These are phyloP conservation scores for Trichogramma dendrolimi DNA, from an alignment of 2,888 invertebrate species.

Conservation along the genomic window DNA sequence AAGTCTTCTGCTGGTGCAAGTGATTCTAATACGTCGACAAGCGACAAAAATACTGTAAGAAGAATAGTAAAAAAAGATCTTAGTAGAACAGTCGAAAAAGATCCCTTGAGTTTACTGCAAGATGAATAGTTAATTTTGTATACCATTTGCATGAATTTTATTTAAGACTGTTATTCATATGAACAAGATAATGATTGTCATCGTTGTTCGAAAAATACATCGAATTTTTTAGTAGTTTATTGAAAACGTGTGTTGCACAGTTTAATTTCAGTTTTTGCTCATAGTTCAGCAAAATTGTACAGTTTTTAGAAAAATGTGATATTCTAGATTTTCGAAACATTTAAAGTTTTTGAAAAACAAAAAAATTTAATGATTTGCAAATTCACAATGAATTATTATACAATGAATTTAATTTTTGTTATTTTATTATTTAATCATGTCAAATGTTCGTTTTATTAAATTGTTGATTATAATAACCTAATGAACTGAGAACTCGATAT, in stretches of 20 bases:
- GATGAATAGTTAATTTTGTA: slow-evolving; percentile 36
- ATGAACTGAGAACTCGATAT: too few species aligned
- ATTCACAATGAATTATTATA: neutral
- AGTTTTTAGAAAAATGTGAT: too few species aligned
- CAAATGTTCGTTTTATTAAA: too few species aligned
- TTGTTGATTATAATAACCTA: too few species aligned
- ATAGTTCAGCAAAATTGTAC: too few species aligned
- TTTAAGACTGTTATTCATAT: neutral
- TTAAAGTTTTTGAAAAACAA: neutral
- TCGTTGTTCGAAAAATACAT: too few species aligned
- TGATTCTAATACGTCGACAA: slow-evolving; percentile 1
- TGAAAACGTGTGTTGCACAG: too few species aligned
- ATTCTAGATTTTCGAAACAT: neutral
- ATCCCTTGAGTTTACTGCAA: slow-evolving; percentile 46
- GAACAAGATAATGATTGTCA: neutral
- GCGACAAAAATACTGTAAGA: slow-evolving; percentile 30
- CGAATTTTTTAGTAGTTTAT: too few species aligned
- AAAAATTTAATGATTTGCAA: neutral
- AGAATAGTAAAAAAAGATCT: slow-evolving; percentile 43
- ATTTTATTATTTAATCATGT: too few species aligned
- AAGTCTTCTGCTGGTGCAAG: slow-evolving; percentile 21
- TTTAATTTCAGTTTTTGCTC: too few species aligned
- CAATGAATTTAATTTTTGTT: neutral
- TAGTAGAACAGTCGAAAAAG: slow-evolving; percentile 47
- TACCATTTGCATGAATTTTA: neutral